Evolutionary conservation across 2,888 invertebrate genomes (phyloP), one percentile per base, ranked within the genome.

Genomic region (Pinctada fucata): DNA sequence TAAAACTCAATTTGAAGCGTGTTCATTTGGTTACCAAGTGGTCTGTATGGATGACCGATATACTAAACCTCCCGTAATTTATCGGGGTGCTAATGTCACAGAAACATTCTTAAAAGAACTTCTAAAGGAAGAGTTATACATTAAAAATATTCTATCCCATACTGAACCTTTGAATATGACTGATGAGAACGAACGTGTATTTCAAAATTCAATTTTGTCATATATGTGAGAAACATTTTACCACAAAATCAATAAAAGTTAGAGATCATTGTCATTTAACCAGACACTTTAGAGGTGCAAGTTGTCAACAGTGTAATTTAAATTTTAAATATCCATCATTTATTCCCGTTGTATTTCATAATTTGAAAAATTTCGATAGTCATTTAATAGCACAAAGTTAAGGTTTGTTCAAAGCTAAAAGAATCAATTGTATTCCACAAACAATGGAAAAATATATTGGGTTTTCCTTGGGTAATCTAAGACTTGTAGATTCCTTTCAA

Each of bases 391-490:
- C 64, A 52, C 72, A 78, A 68, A 49, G 63, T 73, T 50, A 72
- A 47, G 79, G 78, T 10, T 68, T 72, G 72, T 72, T 65, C 10
- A 81, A 79, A 72, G 76, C 70, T 2, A 70, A 66, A 45, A 65
- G 69, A 6, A 79, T 84, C 48, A 67, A 66, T 5, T 82, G 85
- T 48, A 84, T 85, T 72, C 81, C 85, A 16, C 78, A 48, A 78
- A 83, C 31, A 81, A 77, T 73, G 69, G 80, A 81, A 68, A 66
- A 74, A 13, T 83, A 81, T 70, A 66, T 83, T 10, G 70, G 75
- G 49, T 81, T 83, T 76, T 78, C 81, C 13, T 51, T 83, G 2
- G 79, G 76, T 10, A 70, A 70, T 50, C 70, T 83, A 3, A 51
- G 81, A 45, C 81, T 83, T 79, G 52, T 83, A 5, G 83, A 83